Evolutionary conservation across 2,888 invertebrate genomes (phyloP), one percentile per base, ranked within the genome.

Genomic region (Phengaris arion): DNA sequence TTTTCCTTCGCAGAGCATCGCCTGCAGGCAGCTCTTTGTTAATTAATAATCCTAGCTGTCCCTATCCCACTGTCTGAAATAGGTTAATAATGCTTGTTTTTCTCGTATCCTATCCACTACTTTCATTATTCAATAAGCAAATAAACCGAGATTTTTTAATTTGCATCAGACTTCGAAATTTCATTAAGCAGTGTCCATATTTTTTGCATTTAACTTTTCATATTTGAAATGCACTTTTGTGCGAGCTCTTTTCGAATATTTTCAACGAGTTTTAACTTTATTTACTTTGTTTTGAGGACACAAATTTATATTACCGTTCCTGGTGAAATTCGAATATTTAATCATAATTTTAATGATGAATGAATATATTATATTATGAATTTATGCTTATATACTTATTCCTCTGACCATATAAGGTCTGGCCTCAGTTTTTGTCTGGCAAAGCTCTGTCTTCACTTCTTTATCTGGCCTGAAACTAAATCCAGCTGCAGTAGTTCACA

Each of bases 41-140:
- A 91, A 90, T 91, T 89, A 90, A 90, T 91, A 87, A 90, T 89
- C 84, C 83, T 83, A 83, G 84, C 84, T 84, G 86, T 84, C 86
- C 86, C 85, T 86, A 87, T 87, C 84, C 86, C 85, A 85, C 84
- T 87, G 85, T 84, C 85, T 84, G 85, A 89, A 90, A 89, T 89
- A 86, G 86, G 88, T 88, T 89, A 87, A 88, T 89, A 88, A 87
- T 85, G 80, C 83, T 86, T 87, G 85, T 86, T 85, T 88, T 88
- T 89, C 88, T 87, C 84, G 83, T 85, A 87, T 86, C 85, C 83
- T 86, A 87, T 85, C 83, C 82, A 82, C 82, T 80, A 83, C 84
- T 86, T 85, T 81, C 82, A 85, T 89, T 87, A 89, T 89, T 86
- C 84, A 90, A 88, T 87, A 86, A 79, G 77, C 76, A 78, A 79